Evolutionary conservation across 2,797 vertebrate species (phyloP), one percentile per base, ranked within the genome.

Genomic region (Aselliscus stoliczkanus): DNA sequence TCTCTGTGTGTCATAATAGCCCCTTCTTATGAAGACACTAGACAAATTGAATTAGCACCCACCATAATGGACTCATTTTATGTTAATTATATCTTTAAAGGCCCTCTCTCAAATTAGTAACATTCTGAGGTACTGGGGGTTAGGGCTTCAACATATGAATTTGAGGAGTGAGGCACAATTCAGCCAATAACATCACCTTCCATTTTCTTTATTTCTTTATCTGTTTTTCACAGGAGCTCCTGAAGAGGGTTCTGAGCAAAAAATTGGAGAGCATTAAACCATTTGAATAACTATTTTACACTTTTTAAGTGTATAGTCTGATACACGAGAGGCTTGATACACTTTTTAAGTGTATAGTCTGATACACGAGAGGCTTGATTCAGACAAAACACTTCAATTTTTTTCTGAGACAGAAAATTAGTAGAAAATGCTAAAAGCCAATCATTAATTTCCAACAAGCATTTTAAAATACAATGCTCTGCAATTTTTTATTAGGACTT

Each of bases 381-480:
- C 52, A 80, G 34, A 80, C 10, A 86, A 90, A 93, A n/a, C 15
- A 64, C 27, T 82, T 90, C 60, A 86, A 50, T 72, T 67, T 62
- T 50, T 90, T 87, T 39, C 83, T 31, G 94, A 52, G 37, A 54
- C 3, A 93, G 54, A 91, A 93, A 92, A 91, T 95, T 94, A 96
- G 81, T 72, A 65, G n/a, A 96, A 94, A 91, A 94, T 95, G 83
- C 89, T 76, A 95, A 83, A 94, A 77, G 93, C 75, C 62, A 87
- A 29, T 86, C 65, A 47, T 95, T 87, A 97, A 89, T 94, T 94
- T 92, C 29, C 20, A 87, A 81, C 11, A 92, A 96, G 58, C 58
- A 60, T 91, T 96, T 95, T 93, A 72, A 90, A 89, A 20, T 56
- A 86, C 20, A 90, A 84, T 65, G 65, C 37, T n/a, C 81, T 79